phyloP scores from a whole-genome alignment of 2,888 invertebrate genomes.

The Argyra leucocephala region DNA sequence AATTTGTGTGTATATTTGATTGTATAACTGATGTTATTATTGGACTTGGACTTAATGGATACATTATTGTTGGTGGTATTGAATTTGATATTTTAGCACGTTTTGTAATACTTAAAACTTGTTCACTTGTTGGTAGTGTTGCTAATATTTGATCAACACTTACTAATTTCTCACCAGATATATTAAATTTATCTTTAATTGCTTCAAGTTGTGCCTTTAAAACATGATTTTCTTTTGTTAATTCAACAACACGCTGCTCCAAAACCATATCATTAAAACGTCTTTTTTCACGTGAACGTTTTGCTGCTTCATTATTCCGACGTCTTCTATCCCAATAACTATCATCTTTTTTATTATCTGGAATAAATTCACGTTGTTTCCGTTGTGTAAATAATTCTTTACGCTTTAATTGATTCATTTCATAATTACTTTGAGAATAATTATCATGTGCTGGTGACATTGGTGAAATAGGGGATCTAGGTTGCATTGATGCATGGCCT shows the following conservation, averaged over 20 bases:
- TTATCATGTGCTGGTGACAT: conserved; percentile 37
- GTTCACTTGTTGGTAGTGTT: conserved; percentile 72
- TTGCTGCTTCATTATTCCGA: conserved; percentile 94
- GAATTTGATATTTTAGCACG: conserved; percentile 46
- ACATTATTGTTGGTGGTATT: conserved; percentile 48
- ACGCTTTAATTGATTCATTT: conserved; percentile 47
- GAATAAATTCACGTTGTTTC: conserved; percentile 92
- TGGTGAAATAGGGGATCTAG: conserved; percentile 40
- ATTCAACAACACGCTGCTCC: conserved; percentile 84
- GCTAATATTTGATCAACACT: conserved; percentile 83
- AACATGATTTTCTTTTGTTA: conserved; percentile 91
- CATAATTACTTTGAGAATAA: conserved; percentile 33
- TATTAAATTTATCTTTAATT: conserved; percentile 86
- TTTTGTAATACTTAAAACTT: conserved; percentile 74
- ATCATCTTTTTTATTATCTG: conserved; percentile 92
- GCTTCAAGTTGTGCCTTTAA: conserved; percentile 86
- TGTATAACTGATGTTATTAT: conserved; percentile 55
- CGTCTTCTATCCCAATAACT: conserved; percentile 95
- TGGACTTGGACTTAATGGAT: conserved; percentile 49
- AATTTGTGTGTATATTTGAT: conserved; percentile 42
- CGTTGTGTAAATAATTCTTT: conserved; percentile 82
- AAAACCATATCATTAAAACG: conserved; percentile 94
- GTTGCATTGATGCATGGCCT: conserved; percentile 28
- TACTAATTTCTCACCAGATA: conserved; percentile 75
- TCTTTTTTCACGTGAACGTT: conserved; percentile 90